These are phyloP conservation scores for Mesopsocus fuscifrons DNA, from an alignment of 2,888 invertebrate genomes.

Conservation along the genomic window DNA sequence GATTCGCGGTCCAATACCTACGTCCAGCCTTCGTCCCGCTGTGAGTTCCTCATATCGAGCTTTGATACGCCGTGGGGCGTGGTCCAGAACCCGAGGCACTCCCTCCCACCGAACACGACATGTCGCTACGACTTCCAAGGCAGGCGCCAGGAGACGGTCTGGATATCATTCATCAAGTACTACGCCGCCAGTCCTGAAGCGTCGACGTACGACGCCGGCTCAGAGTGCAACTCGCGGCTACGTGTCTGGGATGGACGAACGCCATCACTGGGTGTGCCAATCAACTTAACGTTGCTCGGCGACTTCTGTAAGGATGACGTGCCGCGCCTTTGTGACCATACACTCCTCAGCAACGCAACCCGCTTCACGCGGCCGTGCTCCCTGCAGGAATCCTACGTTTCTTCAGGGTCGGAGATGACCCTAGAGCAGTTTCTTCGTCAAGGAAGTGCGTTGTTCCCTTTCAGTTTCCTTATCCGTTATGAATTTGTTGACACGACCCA, in stretches of 20 bases:
- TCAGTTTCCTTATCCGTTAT: conserved; percentile 57
- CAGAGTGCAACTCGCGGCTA: conserved; percentile 52
- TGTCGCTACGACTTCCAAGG: conserved; percentile 64
- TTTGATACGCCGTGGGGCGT: conserved; percentile 54
- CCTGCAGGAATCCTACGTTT: conserved; percentile 55
- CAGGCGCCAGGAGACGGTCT: conserved; percentile 53
- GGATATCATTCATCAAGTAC: conserved; percentile 70
- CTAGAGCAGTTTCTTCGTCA: conserved; percentile 55
- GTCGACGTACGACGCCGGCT: conserved; percentile 38
- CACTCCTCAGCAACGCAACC: conserved; percentile 48
- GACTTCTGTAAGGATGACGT: conserved; percentile 61
- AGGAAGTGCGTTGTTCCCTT: conserved; percentile 61
- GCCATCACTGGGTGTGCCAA: conserved; percentile 23
- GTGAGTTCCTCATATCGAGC: conserved; percentile 56
- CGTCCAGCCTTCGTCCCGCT: conserved; percentile 50
- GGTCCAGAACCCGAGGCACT: conserved; percentile 55
- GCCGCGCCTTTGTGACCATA: conserved; percentile 54
- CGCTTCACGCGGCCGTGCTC: conserved; percentile 49
- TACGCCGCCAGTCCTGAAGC: conserved; percentile 49
- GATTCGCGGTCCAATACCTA: conserved; percentile 56
- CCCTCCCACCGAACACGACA: conserved; percentile 61
- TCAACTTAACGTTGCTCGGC: conserved; percentile 39
- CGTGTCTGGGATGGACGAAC: conserved; percentile 55
- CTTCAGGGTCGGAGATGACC: conserved; percentile 51
- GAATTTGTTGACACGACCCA: conserved; percentile 63